These are phyloP conservation scores for Glandiceps talaboti DNA, from an alignment of 53 echinoderm and acorn worm genomes.

Conservation along the genomic window DNA sequence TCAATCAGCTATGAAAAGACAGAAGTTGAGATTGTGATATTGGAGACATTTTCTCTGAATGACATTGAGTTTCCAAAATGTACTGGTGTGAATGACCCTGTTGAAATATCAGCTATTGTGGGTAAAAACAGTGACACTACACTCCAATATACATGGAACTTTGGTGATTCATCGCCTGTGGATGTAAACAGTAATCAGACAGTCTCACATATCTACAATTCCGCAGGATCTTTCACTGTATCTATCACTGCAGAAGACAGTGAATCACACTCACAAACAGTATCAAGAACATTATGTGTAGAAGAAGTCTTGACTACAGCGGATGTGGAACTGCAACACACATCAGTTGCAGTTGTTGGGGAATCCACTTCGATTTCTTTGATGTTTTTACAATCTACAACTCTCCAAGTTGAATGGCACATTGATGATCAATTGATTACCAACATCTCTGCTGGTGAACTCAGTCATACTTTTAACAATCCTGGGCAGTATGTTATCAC, in stretches of 20 bases:
- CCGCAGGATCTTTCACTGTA: not conserved
- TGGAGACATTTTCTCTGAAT: not conserved
- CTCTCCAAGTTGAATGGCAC: not conserved
- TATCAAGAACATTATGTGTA: not conserved
- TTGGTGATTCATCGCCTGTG: not conserved
- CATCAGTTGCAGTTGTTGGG: not conserved
- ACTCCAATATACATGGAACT: not conserved
- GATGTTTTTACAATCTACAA: no score
- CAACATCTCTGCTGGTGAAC: not conserved
- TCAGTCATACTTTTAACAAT: not conserved
- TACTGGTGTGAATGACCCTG: not conserved
- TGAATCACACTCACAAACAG: not conserved
- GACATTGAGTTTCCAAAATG: not conserved
- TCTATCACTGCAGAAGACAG: not conserved
- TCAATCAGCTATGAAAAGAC: not conserved
- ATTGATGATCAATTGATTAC: not conserved
- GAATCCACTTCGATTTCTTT: not conserved
- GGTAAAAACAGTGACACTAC: not conserved
- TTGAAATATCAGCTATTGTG: not conserved
- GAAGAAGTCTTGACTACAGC: not conserved
- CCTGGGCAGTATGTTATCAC: not conserved
- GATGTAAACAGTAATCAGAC: not conserved
- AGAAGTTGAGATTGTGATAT: not conserved
- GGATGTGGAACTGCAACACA: not conserved
- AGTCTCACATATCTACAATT: not conserved